A percentile compares a stretch with the other conserved stretches of the same genome.
Evolutionary conservation across 2,113 vertebrate species (phyloP).

Genomic region (Dasypus novemcinctus): DNA sequence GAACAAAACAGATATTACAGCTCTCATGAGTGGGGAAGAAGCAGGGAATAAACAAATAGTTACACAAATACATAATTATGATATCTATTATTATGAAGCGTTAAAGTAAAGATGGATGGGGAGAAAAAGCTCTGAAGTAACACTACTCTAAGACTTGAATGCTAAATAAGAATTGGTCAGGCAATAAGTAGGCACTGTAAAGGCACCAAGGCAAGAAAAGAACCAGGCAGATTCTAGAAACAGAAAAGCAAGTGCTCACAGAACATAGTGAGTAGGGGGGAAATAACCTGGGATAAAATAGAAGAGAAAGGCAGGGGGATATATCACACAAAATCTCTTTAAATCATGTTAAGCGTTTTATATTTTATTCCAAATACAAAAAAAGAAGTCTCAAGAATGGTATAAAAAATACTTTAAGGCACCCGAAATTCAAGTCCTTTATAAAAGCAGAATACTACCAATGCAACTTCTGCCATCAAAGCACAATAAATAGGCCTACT

Average conservation of each 20-base stretch:
- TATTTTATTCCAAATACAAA: constrained; percentile 47
- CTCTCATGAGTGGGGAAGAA: neutral
- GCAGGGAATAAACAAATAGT: constrained; percentile 17
- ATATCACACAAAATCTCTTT: neutral
- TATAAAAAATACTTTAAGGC: neutral
- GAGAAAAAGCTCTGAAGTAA: neutral
- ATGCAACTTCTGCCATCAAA: neutral
- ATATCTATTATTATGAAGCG: constrained; percentile 18
- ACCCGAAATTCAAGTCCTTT: constrained; percentile 32
- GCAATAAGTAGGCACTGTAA: neutral
- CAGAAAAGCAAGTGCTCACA: constrained; percentile 17
- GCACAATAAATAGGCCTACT: neutral
- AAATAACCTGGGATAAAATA: neutral
- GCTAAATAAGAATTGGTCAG: neutral
- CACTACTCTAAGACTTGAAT: neutral
- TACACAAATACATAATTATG: neutral
- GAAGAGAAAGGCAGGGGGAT: constrained; percentile 37
- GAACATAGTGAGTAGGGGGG: neutral
- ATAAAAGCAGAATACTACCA: constrained; percentile 29
- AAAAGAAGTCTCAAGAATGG: neutral
- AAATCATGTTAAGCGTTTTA: constrained; percentile 5
- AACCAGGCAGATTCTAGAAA: constrained; percentile 37
- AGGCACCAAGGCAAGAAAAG: neutral
- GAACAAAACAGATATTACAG: constrained; percentile 3
- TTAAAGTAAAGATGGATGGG: neutral